Base-by-base conservation (phyloP, 2,888 invertebrate genomes). In the Hyposoter dolosus region DNA sequence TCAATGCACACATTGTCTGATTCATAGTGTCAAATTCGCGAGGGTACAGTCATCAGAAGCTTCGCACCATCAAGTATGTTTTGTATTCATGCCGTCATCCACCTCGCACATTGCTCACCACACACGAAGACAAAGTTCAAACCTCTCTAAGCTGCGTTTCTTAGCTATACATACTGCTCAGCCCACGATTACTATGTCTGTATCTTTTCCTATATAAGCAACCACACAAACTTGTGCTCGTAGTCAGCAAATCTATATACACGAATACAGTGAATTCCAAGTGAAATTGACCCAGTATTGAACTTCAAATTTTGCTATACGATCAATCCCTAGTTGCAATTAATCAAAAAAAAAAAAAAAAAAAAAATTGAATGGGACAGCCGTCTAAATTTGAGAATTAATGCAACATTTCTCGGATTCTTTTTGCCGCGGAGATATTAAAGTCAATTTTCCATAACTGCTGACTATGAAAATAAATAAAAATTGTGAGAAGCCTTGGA, bases 51-150 rank as follows among this genome's bases (percentile, higher is more conserved):
- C 80, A 81, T 81, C 65, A 28, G 63, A 66, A 56, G 69, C 76
- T 71, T 75, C 75, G 76, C 63, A 53, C 74, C 68, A 78, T 69
- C 12, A 69, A 82, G 77, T 32, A 77, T 75, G 74, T 85, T 85
- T 85, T 63, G 80, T 83, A 85, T 85, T 76, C 83, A 68, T 65
- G 69, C 43, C 47, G 53, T 84, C 72, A 40, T 74, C 66, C 85
- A n/a, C 35, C 72, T 47, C 78, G 79, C 66, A 50, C 75, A 75
- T 82, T 71, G 82, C 66, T 63, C 32, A 72, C 66, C 72, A 50
- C 79, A 66, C 76, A 35, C 71, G 78, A 77, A 23, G 56, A 56
- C 56, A 10, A 56, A 28, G 19, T 40, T 66, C 40, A 66, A 66
- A 40, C 28, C n/a, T 66, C 66, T 66, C 66, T 35, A 35, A 66